Evolutionary conservation across 2,888 invertebrate species (phyloP).

Genomic region (Stenchaetothrips biformis): DNA sequence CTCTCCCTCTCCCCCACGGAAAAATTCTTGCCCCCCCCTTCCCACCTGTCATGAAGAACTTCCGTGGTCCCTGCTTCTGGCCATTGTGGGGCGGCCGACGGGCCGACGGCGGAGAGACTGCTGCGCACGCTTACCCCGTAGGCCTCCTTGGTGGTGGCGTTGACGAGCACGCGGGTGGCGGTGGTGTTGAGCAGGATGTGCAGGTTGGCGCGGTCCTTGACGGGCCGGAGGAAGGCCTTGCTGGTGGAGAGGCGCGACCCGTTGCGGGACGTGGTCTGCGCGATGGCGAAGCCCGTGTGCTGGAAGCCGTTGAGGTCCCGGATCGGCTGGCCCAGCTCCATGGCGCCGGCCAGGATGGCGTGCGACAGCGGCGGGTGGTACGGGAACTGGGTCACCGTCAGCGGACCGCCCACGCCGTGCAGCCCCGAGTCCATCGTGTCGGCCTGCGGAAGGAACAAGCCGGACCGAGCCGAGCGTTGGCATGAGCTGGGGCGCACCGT

Average conservation of each 20-base stretch:
- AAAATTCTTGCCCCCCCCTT: too few relatives aligned
- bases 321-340: constrained; percentile 40
- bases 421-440: constrained; percentile 69
- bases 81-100: too few relatives aligned
- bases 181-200: constrained; percentile 81
- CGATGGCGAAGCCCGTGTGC: constrained; percentile 80
- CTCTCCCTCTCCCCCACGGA: too few relatives aligned
- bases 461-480: too few relatives aligned
- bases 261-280: constrained; percentile 81
- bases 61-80: too few relatives aligned
- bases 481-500: too few relatives aligned
- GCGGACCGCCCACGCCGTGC: constrained; percentile 70
- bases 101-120: too few relatives aligned
- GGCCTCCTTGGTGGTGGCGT: constrained; percentile 59
- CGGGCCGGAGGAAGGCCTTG: constrained; percentile 76
- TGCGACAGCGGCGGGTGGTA: constrained; percentile 79
- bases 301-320: constrained; percentile 77
- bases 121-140: constrained; percentile 66
- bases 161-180: constrained; percentile 67
- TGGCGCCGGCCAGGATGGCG: constrained; percentile 63
- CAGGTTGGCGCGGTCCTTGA: constrained; percentile 67
- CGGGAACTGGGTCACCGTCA: constrained; percentile 75
- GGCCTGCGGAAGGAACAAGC: constrained; percentile 48
- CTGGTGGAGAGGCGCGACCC: constrained; percentile 79
- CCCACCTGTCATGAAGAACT: too few relatives aligned